These are phyloP conservation scores for Hydrolagus colliei DNA, from an alignment of 2,797 vertebrate genomes.

Conservation along the genomic window DNA sequence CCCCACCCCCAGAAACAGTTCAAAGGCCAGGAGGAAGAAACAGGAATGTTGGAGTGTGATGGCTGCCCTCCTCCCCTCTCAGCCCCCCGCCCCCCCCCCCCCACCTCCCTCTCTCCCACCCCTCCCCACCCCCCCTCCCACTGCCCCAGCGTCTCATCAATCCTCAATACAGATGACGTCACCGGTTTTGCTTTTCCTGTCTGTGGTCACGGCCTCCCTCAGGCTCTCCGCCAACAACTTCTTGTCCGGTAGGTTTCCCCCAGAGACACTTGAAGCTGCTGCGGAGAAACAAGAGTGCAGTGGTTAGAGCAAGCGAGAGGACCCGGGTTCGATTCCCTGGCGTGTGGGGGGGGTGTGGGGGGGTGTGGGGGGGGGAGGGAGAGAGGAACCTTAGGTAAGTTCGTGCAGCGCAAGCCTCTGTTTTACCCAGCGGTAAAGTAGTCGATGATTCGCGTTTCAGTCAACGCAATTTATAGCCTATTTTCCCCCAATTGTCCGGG, in stretches of 20 bases:
- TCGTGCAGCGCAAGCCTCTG: too few species aligned
- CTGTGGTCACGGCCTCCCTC: constrained; percentile 60
- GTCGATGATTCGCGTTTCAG: too few species aligned
- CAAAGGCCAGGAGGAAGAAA: constrained; percentile 33
- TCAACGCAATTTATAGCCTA: too few species aligned
- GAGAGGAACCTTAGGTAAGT: too few species aligned
- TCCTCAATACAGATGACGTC: constrained; percentile 68
- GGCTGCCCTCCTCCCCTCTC: constrained; percentile 36
- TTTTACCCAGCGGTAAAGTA: too few species aligned
- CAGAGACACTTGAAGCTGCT: constrained; percentile 64
- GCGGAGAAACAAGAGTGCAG: constrained; percentile 8
- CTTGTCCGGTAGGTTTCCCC: constrained; percentile 63
- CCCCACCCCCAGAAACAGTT: not conserved
- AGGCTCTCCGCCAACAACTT: constrained; percentile 55
- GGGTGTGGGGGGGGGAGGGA: too few species aligned
- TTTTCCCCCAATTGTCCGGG: too few species aligned
- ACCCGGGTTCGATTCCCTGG: too few species aligned
- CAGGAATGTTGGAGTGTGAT: constrained; percentile 42
- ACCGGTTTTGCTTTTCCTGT: constrained; percentile 58
- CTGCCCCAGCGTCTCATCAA: constrained; percentile 41
- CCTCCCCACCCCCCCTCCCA: constrained; percentile 19
- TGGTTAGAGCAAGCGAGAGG: not conserved
- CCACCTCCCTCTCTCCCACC: too few species aligned
- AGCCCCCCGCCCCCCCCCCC: too few species aligned
- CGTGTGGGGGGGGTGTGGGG: too few species aligned